Evolutionary conservation across 2,113 vertebrate genomes (phyloP).

Genomic region (Haemorhous mexicanus): DNA sequence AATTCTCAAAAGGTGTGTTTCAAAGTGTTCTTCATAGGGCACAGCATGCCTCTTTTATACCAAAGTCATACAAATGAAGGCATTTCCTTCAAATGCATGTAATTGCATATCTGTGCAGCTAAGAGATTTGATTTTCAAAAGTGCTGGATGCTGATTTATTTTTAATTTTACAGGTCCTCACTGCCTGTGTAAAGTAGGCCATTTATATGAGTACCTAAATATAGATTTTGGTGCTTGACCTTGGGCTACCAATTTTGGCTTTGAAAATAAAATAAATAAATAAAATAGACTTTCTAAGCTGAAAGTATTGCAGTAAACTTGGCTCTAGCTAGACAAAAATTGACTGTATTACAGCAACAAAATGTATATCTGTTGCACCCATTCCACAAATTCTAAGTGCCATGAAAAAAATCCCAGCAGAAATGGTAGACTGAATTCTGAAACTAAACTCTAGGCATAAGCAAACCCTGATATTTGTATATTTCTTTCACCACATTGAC

Average conservation of each 20-base stretch:
- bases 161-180: background rate
- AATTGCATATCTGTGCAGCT: background rate
- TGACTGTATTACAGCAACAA: background rate
- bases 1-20: background rate
- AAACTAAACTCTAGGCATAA: background rate
- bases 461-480: background rate
- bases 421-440: background rate
- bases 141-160: background rate
- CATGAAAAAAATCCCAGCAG: background rate
- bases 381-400: background rate
- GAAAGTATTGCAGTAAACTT: conserved; percentile 10
- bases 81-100: background rate
- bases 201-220: conserved; percentile 4
- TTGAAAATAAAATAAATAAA: background rate
- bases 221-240: background rate
- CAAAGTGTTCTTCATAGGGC: background rate
- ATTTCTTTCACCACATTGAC: background rate
- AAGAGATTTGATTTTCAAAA: background rate
- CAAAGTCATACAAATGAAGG: background rate
- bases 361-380: background rate
- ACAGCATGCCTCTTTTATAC: background rate
- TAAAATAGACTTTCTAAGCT: background rate
- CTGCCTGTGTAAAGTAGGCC: background rate
- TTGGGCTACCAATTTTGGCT: background rate
- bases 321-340: background rate